phyloP scores from a whole-genome alignment of 2,888 invertebrate species.

The Yponomeuta malinellus region DNA sequence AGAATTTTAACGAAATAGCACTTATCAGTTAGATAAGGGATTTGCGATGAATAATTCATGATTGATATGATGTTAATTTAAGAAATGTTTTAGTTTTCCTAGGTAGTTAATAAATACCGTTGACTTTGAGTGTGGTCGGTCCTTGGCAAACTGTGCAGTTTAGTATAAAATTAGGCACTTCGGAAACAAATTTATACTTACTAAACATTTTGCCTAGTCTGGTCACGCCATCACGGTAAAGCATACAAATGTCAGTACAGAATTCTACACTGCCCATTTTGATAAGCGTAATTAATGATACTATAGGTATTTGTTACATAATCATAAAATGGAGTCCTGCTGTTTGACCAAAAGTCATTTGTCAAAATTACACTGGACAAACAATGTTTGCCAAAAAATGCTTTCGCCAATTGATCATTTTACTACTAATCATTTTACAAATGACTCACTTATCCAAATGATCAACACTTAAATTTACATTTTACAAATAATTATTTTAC shows the following conservation, averaged over 20 bases:
- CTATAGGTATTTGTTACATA: slow-evolving; percentile 9
- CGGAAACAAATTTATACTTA: neutral
- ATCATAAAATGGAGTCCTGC: slow-evolving; percentile 7
- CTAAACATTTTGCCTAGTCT: neutral
- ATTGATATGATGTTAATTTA: slow-evolving; percentile 19
- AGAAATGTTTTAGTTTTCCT: slow-evolving; percentile 8
- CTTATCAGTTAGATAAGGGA: slow-evolving; percentile 22
- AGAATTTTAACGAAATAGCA: neutral
- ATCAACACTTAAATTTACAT: too few relatives aligned
- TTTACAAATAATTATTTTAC: too few relatives aligned
- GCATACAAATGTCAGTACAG: neutral
- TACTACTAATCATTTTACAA: too few relatives aligned
- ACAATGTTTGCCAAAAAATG: too few relatives aligned
- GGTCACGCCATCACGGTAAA: neutral
- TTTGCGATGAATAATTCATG: slow-evolving; percentile 28
- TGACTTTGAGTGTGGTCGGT: neutral
- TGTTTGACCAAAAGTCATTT: too few relatives aligned
- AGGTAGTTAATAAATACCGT: slow-evolving; percentile 1
- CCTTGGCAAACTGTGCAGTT: neutral
- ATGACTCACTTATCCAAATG: too few relatives aligned
- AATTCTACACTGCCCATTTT: slow-evolving; percentile 11
- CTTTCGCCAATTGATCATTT: too few relatives aligned
- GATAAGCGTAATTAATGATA: slow-evolving; percentile 4
- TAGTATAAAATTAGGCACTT: neutral
- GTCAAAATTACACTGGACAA: too few relatives aligned